Percentiles rank a stretch among this genome's conserved stretches.
Conservation (phyloP, 2,888 invertebrate genomes). For the Tuberolachnus salignus region DNA sequence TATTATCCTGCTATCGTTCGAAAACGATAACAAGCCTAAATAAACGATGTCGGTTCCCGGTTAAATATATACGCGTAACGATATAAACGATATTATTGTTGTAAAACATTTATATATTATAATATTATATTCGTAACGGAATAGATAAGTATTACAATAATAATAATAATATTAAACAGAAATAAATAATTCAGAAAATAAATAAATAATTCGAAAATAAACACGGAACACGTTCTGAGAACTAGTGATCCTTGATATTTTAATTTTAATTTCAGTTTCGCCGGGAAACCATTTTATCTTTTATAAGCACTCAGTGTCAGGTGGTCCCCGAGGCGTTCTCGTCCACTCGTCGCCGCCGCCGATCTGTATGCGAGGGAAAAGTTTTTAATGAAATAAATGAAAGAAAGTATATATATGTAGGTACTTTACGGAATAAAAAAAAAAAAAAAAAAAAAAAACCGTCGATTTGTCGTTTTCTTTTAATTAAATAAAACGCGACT, state of each 20-base stretch:
- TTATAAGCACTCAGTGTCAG: not conserved
- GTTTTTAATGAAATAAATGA: constrained; percentile 20
- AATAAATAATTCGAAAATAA: not conserved
- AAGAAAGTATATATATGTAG: not conserved
- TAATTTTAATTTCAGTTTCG: not conserved
- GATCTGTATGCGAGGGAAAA: not conserved
- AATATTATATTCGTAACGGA: not conserved
- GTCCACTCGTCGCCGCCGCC: not conserved
- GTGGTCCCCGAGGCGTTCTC: not conserved
- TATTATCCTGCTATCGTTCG: no score
- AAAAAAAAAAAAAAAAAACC: not conserved
- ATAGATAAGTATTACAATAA: constrained; percentile 20
- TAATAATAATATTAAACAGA: constrained; percentile 6
- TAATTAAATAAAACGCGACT: constrained; percentile 14
- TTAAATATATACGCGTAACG: no score
- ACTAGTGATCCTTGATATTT: constrained; percentile 28
- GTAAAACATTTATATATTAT: not conserved
- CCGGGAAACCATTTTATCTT: constrained; percentile 6
- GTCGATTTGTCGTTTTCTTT: constrained; percentile 4
- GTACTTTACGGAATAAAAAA: no score
- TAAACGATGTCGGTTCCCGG: no score
- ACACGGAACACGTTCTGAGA: not conserved
- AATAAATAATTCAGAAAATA: constrained; percentile 11
- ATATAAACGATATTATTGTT: constrained; percentile 9
- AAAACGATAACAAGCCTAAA: no score